Evolutionary conservation across 2,113 vertebrate species (phyloP).

Genomic region (Camelus bactrianus): DNA sequence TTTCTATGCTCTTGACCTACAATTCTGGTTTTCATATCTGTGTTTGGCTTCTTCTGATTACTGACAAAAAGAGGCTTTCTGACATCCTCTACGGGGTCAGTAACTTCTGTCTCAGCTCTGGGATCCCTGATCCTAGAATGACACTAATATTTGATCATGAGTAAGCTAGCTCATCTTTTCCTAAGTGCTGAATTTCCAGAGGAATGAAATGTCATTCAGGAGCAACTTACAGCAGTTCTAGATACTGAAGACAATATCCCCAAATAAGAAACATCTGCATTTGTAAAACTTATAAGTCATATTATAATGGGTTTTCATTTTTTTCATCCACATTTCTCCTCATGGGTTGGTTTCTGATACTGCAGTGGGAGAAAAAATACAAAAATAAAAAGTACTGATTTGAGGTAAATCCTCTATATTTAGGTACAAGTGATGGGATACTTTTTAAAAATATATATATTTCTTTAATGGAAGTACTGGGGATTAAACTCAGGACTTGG

Average conservation of each 20-base stretch:
- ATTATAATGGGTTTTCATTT: background rate
- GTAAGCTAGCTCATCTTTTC: background rate
- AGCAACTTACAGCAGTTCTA: background rate
- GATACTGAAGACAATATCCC: background rate
- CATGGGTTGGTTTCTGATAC: background rate
- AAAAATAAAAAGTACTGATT: background rate
- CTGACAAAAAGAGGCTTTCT: background rate
- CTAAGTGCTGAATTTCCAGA: conserved; percentile 14
- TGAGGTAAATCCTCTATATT: background rate
- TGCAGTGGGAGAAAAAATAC: background rate
- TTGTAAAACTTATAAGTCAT: background rate
- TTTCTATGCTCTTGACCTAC: background rate
- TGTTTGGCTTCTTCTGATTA: conserved; percentile 17
- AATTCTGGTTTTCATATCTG: background rate
- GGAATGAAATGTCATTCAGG: background rate
- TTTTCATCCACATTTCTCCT: background rate
- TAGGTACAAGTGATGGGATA: background rate
- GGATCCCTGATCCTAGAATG: background rate
- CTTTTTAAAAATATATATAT: background rate
- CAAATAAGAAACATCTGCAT: background rate
- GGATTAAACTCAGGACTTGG: too few species aligned
- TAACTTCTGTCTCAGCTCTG: background rate
- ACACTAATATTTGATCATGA: background rate
- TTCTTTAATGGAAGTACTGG: too few species aligned
- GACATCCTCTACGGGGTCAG: background rate